Evolutionary conservation across 1,140 invertebrate genomes (phyloP).

Genomic region (Polyergus mexicanus): DNA sequence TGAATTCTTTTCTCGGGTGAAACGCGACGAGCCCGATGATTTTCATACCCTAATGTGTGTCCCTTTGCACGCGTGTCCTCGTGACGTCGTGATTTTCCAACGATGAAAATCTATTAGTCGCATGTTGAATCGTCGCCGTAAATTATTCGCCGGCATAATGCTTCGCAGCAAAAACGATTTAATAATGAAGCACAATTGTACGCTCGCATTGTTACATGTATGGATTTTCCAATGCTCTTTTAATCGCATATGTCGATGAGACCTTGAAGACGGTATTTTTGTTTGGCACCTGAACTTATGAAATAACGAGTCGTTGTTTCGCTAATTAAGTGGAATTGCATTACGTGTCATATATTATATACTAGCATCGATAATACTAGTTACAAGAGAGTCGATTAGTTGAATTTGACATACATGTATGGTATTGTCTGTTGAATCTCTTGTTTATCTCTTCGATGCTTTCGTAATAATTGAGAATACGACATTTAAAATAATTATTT

Average conservation of each 20-base stretch:
- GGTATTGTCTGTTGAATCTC: background rate
- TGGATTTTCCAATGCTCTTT: background rate
- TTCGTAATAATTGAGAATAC: conserved; percentile 10
- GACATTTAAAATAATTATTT: conserved; percentile 27
- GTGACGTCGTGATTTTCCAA: conserved; percentile 32
- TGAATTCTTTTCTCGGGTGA: conserved; percentile 27
- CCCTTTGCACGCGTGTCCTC: background rate
- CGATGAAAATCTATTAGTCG: conserved; percentile 47
- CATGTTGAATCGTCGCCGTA: conserved; percentile 39
- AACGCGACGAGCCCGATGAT: background rate
- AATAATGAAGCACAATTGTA: conserved; percentile 51
- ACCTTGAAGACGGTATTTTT: conserved; percentile 14
- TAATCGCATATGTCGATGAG: conserved; percentile 5
- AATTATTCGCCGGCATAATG: conserved; percentile 17
- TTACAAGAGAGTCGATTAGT: conserved; percentile 12
- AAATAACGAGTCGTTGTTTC: conserved; percentile 1
- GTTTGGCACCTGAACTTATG: conserved; percentile 17
- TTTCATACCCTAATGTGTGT: conserved; percentile 32
- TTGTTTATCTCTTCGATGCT: background rate
- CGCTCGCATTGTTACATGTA: background rate
- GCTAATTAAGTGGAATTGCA: conserved; percentile 3
- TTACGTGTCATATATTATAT: background rate
- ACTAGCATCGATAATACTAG: background rate
- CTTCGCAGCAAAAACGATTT: conserved; percentile 51
- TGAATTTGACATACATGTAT: conserved; percentile 3